Evolutionary conservation across 2,113 vertebrate species (phyloP).

Genomic region (Morone chrysops): DNA sequence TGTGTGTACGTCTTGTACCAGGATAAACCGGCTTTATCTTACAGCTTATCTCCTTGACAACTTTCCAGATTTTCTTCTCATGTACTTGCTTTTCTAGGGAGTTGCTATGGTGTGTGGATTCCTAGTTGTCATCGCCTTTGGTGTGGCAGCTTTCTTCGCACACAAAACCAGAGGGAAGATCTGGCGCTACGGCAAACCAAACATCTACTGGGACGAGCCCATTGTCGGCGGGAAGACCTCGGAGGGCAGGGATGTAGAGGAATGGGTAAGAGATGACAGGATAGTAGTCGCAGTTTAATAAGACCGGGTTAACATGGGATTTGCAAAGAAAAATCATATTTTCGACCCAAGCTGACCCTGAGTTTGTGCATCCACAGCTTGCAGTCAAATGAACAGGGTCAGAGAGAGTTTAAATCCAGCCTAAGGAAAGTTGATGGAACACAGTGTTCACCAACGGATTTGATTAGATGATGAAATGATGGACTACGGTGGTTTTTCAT

Average conservation of each 20-base stretch:
- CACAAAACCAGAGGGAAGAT: conserved; percentile 89
- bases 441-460: conserved; percentile 26
- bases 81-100: conserved; percentile 78
- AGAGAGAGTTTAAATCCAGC: conserved; percentile 59
- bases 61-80: conserved; percentile 10
- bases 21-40: conserved; percentile 32
- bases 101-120: conserved; percentile 92
- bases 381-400: conserved; percentile 41
- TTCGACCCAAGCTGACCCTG: conserved; percentile 44
- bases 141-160: conserved; percentile 87
- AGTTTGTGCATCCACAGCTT: conserved; percentile 26
- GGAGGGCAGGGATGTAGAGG: conserved; percentile 91
- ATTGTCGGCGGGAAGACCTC: conserved; percentile 71
- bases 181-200: conserved; percentile 89
- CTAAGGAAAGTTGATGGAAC: conserved; percentile 36
- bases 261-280: conserved; percentile 87
- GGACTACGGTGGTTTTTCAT: background rate
- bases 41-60: conserved; percentile 39
- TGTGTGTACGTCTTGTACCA: conserved; percentile 26
- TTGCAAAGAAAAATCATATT: conserved; percentile 46
- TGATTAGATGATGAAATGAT: conserved; percentile 56
- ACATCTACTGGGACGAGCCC: conserved; percentile 89
- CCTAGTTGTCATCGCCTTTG: conserved; percentile 86
- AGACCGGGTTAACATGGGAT: conserved; percentile 51
- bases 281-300: conserved; percentile 24